Evolutionary conservation across 2,113 vertebrate species (phyloP).

Genomic region (Oriolus oriolus): DNA sequence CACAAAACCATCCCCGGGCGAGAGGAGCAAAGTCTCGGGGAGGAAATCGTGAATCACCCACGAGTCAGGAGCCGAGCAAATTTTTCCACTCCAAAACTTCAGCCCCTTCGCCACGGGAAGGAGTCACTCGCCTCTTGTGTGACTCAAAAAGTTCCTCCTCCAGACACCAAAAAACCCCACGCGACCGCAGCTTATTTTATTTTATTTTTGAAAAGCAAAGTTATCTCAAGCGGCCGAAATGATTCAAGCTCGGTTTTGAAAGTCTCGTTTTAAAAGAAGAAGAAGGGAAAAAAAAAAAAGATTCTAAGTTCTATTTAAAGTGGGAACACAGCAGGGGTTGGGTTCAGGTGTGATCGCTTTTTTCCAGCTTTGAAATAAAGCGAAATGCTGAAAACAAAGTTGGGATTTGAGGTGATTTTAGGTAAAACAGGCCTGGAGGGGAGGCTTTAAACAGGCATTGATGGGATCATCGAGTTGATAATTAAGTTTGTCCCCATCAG

Average conservation of each 20-base stretch:
- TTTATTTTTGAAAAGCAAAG: background rate
- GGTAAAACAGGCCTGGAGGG: background rate
- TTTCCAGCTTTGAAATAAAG: background rate
- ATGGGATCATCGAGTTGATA: background rate
- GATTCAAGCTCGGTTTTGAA: background rate
- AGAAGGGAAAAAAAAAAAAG: background rate
- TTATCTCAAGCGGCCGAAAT: accelerated
- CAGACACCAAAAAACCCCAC: background rate
- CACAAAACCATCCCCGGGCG: background rate
- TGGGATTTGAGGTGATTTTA: background rate
- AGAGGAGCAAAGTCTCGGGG: accelerated
- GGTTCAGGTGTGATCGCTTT: background rate
- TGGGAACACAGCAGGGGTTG: background rate
- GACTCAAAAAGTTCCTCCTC: background rate
- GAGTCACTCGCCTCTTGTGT: accelerated
- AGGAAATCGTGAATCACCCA: background rate
- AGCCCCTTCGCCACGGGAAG: background rate
- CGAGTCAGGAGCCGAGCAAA: background rate
- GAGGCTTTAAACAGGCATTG: background rate
- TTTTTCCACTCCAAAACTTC: background rate
- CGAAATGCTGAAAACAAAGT: background rate
- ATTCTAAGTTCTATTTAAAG: background rate
- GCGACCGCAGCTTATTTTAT: background rate
- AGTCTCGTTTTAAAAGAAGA: background rate
- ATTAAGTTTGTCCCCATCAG: background rate